Evolutionary conservation across 2,113 vertebrate species (phyloP).

Genomic region (Ondatra zibethicus): DNA sequence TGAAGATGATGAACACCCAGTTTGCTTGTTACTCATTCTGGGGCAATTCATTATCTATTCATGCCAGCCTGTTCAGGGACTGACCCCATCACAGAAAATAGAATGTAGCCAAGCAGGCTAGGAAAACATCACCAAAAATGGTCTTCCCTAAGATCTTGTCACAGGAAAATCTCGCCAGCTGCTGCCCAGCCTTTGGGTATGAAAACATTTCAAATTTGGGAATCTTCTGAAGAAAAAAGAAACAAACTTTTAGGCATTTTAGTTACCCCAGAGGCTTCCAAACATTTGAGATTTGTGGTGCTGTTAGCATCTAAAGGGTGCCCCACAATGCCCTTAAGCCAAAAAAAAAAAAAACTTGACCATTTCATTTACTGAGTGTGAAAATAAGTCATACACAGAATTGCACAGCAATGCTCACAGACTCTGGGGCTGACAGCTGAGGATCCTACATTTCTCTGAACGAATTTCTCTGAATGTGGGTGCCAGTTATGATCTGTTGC

Average conservation of each 20-base stretch:
- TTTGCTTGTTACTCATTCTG: not conserved
- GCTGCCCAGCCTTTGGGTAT: not conserved
- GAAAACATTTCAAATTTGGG: not conserved
- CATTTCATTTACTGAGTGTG: not conserved
- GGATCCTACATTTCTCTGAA: no score
- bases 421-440: no score
- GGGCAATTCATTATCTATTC: not conserved
- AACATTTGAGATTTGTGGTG: not conserved
- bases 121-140: not conserved
- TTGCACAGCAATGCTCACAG: no score
- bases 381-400: not conserved
- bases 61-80: not conserved
- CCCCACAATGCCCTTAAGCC: not conserved
- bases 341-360: not conserved
- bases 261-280: not conserved
- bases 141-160: not conserved
- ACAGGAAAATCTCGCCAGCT: not conserved
- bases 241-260: not conserved
- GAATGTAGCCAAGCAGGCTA: not conserved
- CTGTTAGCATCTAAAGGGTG: not conserved
- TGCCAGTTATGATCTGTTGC: no score
- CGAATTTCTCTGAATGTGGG: no score
- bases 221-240: not conserved
- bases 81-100: not conserved
- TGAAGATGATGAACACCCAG: not conserved